Base-by-base conservation (phyloP, 2,113 vertebrate genomes). In the Atractosteus spatula region DNA sequence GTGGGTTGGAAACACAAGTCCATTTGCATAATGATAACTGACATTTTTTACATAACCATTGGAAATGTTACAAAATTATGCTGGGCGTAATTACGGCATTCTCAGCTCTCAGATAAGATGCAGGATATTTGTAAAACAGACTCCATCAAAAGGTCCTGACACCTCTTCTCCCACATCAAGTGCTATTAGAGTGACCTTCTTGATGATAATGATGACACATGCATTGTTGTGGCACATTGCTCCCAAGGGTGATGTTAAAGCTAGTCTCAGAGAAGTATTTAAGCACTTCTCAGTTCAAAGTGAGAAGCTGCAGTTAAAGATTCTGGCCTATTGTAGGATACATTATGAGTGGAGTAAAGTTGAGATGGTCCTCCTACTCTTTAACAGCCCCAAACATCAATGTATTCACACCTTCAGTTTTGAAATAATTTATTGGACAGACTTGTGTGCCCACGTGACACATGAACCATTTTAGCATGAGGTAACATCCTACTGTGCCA, bases 241-340 rank as follows among this genome's bases (percentile, higher is more conserved):
- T 71, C 61, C 59, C 69, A 71, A 62, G 70, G 45, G 61, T 43
- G 41, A n/a, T 16, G 51, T 64, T 61, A 71, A 54, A 71, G 70
- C 11, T 17, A 64, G 16, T 55, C 61, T 4, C 61, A 11, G 13
- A 43, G 12, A 51, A 45, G 45, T 43, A 42, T 41, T 65, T 7
- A 8, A 16, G 1, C 3, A 12, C 5, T 10, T 65, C 13, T 65
- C 8, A 65, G 41, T 41, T 42, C 63, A 51, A 51, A 51, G 47
- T 51, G 8, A 51, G 47, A 10, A 51, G 17, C 61, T 16, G 45
- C n/a, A 4, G 42, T 47, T 17, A 1, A 44, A 51, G 16, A 57
- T 57, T 47, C 51, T 44, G 51, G 11, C 56, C 55, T 8, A 45
- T 41, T 13, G 55, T 51, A 16, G 41, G 55, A 41, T 55, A 16